A percentile compares a stretch with the other conserved stretches of the same genome.
phyloP scores from a whole-genome alignment of 2,113 vertebrate species.

The Tragelaphus scriptus region DNA sequence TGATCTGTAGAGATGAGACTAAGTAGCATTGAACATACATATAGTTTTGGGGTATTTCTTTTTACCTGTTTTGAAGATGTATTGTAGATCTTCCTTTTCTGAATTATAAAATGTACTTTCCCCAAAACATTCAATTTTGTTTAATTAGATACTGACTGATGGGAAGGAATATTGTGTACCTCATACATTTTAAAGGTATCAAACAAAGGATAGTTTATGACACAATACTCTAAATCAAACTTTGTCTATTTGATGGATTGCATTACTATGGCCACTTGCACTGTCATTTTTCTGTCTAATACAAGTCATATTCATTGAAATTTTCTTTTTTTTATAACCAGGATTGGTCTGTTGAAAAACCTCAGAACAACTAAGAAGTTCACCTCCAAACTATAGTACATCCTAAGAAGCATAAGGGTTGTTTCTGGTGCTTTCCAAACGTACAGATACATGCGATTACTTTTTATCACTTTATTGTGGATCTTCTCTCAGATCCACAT shows the following conservation, averaged over 20 bases:
- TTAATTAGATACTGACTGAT: not conserved
- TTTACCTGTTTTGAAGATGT: not conserved
- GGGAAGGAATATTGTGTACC: not conserved
- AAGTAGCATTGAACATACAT: not conserved
- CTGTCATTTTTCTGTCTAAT: not conserved
- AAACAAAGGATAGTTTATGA: not conserved
- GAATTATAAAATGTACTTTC: not conserved
- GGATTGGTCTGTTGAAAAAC: not conserved
- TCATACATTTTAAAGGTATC: not conserved
- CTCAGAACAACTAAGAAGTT: not conserved
- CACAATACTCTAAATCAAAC: not conserved
- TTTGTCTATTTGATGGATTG: not conserved
- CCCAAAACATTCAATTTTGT: not conserved
- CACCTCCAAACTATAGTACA: not conserved
- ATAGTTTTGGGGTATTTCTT: not conserved
- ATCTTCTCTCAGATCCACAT: not conserved
- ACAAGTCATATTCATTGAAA: not conserved
- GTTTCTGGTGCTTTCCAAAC: not conserved
- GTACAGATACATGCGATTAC: too few species aligned
- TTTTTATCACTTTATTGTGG: not conserved
- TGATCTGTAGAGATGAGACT: not conserved
- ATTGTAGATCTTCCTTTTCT: not conserved
- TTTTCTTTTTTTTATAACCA: not conserved
- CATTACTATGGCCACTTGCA: not conserved
- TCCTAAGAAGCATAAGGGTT: not conserved